These are phyloP conservation scores for Manduca sexta DNA, from an alignment of 1,140 invertebrate species.

Conservation along the genomic window DNA sequence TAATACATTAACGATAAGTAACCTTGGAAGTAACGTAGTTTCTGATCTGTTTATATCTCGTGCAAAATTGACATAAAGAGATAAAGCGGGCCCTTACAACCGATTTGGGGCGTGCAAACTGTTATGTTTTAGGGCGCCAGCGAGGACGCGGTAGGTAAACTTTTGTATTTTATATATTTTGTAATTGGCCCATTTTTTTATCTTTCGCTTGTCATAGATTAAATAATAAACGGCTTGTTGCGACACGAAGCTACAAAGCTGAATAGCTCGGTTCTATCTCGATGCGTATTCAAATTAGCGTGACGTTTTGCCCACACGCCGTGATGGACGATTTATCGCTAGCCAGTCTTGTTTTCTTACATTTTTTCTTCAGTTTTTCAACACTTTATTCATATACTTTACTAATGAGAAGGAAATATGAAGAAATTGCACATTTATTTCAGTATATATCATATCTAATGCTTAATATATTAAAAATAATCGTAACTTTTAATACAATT, in stretches of 20 bases:
- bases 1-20: no score
- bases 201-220: conserved; percentile 26
- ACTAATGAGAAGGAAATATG: no score
- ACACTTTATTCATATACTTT: no score
- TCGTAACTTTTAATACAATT: no score
- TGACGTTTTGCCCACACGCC: conserved; percentile 10
- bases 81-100: conserved; percentile 49
- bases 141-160: conserved; percentile 35
- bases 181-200: conserved; percentile 51
- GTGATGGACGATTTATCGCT: not conserved
- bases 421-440: no score
- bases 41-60: conserved; percentile 13
- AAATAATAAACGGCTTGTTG: conserved; percentile 25
- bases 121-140: conserved; percentile 46
- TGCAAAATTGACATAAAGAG: conserved; percentile 49
- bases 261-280: conserved; percentile 15
- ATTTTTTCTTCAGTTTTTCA: no score
- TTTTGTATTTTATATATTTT: conserved; percentile 64
- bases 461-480: no score
- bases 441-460: no score
- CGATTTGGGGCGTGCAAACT: conserved; percentile 57
- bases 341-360: no score
- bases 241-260: conserved; percentile 12
- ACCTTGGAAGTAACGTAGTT: no score
- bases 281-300: conserved; percentile 23